Evolutionary conservation across 2,888 invertebrate genomes (phyloP), one percentile per base, ranked within the genome.

Genomic region (Timandra comae): DNA sequence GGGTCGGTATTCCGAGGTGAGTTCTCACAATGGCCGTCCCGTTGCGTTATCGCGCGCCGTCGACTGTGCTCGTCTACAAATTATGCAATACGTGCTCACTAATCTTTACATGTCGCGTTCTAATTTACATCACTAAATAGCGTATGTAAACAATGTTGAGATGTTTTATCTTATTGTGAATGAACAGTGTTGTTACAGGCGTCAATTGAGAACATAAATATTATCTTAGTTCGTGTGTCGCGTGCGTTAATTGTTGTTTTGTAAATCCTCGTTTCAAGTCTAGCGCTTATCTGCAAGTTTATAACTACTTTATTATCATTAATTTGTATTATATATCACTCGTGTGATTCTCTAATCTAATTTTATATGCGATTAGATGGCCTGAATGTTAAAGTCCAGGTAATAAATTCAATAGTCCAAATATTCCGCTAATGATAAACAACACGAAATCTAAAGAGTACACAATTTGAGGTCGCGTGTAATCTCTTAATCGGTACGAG

Each of bases 401-500:
- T 43, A 40, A 41, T 52, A 52, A 55, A 47, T 55, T 49, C 56
- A 33, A 49, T 49, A 56, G 54, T 52, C 20, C 36, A 61, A 61
- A 58, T 57, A 55, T 61, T 61, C 49, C 53, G 49, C 42, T 43
- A 33, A 43, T 46, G 33, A 34, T 55, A 47, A 51, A 50, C 22
- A 29, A 28, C 36, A 47, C 39, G 30, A 49, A 49, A 44, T 29
- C 30, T 33, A 52, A 59, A 56, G 47, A 55, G 32, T 51, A 51
- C 55, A 44, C 56, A 56, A 50, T 65, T 60, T 55, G 43, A 54
- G 57, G 59, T 49, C 52, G 33, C 26, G 19, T 30, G 30, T 66
- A 71, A 75, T 74, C 66, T 53, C 39, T 44, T 64, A 69, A 73
- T 69, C 57, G 51, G 39, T 41, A 25, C 33, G 29, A 35, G 65